Conservation (phyloP, 2,113 vertebrate genomes). For the Sphyrna mokarran region DNA sequence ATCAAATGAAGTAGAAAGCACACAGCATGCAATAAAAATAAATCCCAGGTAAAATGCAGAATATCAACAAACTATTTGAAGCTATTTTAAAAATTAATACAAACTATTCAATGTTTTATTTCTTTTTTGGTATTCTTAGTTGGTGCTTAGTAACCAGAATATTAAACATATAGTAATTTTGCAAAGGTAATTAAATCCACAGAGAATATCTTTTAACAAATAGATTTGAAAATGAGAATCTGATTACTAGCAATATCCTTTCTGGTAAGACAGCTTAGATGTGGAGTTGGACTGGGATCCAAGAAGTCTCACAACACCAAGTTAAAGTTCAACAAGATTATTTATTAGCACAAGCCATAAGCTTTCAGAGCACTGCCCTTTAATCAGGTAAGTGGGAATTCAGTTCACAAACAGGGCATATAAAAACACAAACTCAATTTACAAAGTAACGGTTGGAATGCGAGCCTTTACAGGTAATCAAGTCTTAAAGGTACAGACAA, state of each 20-base stretch:
- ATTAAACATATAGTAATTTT: not conserved
- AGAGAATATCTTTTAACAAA: not conserved
- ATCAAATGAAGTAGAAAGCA: not conserved
- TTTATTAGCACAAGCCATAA: no score
- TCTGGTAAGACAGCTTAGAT: not conserved
- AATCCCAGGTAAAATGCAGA: not conserved
- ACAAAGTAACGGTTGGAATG: no score
- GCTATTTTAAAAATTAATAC: not conserved
- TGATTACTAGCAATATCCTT: not conserved
- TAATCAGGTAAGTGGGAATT: no score
- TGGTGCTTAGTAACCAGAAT: not conserved
- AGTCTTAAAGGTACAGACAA: no score
- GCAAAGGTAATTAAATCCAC: slow-evolving; percentile 13
- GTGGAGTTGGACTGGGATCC: no score
- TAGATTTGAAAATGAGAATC: not conserved
- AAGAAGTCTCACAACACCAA: no score
- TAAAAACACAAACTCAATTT: no score
- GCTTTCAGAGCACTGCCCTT: no score
- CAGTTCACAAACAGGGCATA: no score
- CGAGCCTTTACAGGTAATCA: no score
- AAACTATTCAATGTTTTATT: not conserved
- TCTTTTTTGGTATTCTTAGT: not conserved
- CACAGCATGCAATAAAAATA: not conserved
- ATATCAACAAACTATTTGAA: not conserved
- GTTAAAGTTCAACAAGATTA: no score